Percentiles rank a stretch among this genome's conserved stretches.
These are phyloP conservation scores for Entelurus aequoreus DNA, from an alignment of 2,113 vertebrate species.

Conservation along the genomic window DNA sequence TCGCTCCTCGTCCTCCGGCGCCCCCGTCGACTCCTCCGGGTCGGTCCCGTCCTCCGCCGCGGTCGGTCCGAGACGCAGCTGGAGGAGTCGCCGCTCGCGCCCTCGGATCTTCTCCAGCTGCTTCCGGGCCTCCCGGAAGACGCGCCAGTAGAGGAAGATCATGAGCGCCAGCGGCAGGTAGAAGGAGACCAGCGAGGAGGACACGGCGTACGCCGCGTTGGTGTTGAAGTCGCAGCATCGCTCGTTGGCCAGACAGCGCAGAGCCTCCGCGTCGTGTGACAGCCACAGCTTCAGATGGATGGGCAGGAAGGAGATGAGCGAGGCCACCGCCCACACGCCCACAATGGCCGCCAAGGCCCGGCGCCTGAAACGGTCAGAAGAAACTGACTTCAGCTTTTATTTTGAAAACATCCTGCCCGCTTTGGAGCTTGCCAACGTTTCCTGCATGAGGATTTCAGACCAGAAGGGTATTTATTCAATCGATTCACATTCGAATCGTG, in stretches of 20 bases:
- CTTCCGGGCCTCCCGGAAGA: constrained; percentile 90
- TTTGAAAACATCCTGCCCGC: too few relatives aligned
- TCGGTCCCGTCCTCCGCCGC: constrained; percentile 25
- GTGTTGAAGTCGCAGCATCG: constrained; percentile 92
- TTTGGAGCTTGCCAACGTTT: too few relatives aligned
- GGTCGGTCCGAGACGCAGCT: constrained; percentile 69
- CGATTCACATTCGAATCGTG: too few relatives aligned
- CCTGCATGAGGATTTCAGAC: too few relatives aligned
- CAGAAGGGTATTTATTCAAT: too few relatives aligned
- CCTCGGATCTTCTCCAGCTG: constrained; percentile 90
- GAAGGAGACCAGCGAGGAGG: constrained; percentile 94
- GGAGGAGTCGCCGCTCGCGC: constrained; percentile 79
- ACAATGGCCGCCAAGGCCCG: constrained; percentile 80
- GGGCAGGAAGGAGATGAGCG: constrained; percentile 91
- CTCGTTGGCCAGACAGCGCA: constrained; percentile 60
- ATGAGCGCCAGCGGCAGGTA: constrained; percentile 90
- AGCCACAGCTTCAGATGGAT: constrained; percentile 89
- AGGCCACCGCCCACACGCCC: constrained; percentile 86
- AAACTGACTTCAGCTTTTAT: too few relatives aligned
- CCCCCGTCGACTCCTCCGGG: constrained; percentile 25
- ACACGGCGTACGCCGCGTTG: constrained; percentile 81
- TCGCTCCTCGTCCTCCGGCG: constrained; percentile 11
- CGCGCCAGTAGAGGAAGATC: constrained; percentile 88
- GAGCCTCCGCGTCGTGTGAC: constrained; percentile 44
- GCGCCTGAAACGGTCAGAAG: constrained; percentile 26